These are phyloP conservation scores for Neoitamus cyanurus DNA, from an alignment of 2,888 invertebrate species.

Conservation along the genomic window DNA sequence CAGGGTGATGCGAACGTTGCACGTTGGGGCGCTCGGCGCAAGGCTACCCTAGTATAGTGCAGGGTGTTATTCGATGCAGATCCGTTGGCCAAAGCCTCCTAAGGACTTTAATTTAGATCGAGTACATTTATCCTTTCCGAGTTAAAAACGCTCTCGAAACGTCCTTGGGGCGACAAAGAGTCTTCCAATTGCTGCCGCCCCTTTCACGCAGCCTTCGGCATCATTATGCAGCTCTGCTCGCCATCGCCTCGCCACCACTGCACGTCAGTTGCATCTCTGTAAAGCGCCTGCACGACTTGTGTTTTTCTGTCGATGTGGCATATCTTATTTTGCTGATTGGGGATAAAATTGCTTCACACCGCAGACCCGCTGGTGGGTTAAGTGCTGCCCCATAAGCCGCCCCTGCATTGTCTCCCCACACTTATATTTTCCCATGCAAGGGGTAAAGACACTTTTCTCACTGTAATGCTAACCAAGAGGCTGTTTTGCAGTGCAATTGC, in stretches of 20 bases:
- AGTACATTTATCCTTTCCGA: slow-evolving; percentile 22
- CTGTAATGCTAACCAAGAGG: slow-evolving; percentile 2
- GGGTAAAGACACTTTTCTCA: not conserved
- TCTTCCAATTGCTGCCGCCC: not conserved
- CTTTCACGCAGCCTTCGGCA: not conserved
- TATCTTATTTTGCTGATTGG: slow-evolving; percentile 41
- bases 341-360: slow-evolving; percentile 23
- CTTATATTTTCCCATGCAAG: not conserved
- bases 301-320: slow-evolving; percentile 27
- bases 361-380: not conserved
- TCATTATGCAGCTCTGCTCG: slow-evolving; percentile 10
- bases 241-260: not conserved
- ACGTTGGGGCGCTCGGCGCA: not conserved
- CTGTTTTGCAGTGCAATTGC: slow-evolving; percentile 26
- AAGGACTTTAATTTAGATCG: slow-evolving; percentile 25
- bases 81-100: not conserved
- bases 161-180: slow-evolving; percentile 16
- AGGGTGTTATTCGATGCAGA: slow-evolving; percentile 11
- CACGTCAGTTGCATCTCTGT: slow-evolving; percentile 3
- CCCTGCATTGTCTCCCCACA: not conserved
- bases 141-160: slow-evolving; percentile 10
- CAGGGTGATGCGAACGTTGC: not conserved
- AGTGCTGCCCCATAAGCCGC: slow-evolving; percentile 3
- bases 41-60: not conserved
- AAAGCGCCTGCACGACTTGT: not conserved